These are phyloP conservation scores for Calliopsis andreniformis DNA, from an alignment of 1,140 invertebrate species.

Conservation along the genomic window DNA sequence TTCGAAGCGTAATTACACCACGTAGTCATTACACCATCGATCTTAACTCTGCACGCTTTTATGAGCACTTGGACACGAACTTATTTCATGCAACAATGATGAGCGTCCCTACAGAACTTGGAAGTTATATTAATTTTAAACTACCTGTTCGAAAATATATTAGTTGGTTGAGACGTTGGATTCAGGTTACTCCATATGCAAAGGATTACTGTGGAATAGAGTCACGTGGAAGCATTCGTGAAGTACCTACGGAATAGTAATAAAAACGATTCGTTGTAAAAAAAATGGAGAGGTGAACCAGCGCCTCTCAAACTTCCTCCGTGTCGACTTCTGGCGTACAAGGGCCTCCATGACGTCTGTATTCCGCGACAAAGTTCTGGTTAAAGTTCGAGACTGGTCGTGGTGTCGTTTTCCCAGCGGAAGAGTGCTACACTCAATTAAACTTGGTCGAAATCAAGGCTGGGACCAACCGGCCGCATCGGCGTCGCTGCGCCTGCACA, in stretches of 20 bases:
- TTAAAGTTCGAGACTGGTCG: slow-evolving; percentile 53
- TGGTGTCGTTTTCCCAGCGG: slow-evolving; percentile 61
- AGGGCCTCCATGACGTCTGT: slow-evolving; percentile 41
- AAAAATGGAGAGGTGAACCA: background rate
- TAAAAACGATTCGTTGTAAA: slow-evolving; percentile 31
- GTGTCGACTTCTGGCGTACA: slow-evolving; percentile 7
- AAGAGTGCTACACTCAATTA: slow-evolving; percentile 77
- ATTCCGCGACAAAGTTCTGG: slow-evolving; percentile 51
- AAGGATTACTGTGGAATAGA: too few species aligned
- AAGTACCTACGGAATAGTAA: slow-evolving; percentile 19
- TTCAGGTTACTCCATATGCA: too few species aligned
- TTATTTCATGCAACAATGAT: too few species aligned
- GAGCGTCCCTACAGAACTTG: too few species aligned
- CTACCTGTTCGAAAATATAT: too few species aligned
- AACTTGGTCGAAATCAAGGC: slow-evolving; percentile 77
- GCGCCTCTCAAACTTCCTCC: slow-evolving; percentile 5
- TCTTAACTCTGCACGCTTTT: slow-evolving; percentile 30
- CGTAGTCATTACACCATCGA: slow-evolving; percentile 36
- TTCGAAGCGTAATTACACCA: background rate
- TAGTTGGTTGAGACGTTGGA: too few species aligned
- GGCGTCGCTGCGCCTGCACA: slow-evolving; percentile 62
- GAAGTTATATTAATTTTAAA: too few species aligned
- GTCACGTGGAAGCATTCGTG: too few species aligned
- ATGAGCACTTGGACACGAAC: too few species aligned
- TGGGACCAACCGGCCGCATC: slow-evolving; percentile 60